Evolutionary conservation across 2,797 vertebrate genomes (phyloP), one percentile per base, ranked within the genome.

Genomic region (Scleropages formosus): DNA sequence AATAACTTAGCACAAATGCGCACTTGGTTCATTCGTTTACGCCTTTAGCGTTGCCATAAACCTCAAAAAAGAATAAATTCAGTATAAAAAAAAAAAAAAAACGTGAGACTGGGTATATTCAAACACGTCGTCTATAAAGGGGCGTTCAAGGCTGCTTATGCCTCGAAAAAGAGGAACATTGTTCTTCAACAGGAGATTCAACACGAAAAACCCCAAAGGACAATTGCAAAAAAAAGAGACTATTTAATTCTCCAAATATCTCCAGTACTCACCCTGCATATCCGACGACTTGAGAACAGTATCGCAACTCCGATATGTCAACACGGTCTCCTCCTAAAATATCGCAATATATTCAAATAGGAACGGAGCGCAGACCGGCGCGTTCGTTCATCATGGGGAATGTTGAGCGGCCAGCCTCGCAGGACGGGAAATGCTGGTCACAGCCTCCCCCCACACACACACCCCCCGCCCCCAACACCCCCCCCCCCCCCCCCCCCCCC

Each of bases 211-310:
- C 12, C 46, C 20, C 24, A 20, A 68, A 44, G 27, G 16, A 39
- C 22, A 49, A 71, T 71, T 22, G 39, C 22, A 20, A 20, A 20
- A 1, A 18, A 56, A 58, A 58, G 56, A 27, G 58, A 20, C 58
- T 26, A 15, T 24, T n/a, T 18, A 31, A n/a, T 31, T 58, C 26
- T 26, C 24, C 68, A 71, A 49, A 71, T 56, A 51, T 58, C 71
- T 26, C 49, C 62, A 62, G 27, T 80, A 91, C 91, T 95, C 90
- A 92, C 90, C 91, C 85, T 74, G 83, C 88, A 93, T 89, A 81
- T 86, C 89, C 90, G 84, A 89, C 87, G 89, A 88, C 82, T 89
- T 83, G 87, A 84, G 88, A 87, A 86, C 89, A 80, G 82, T 84
- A 69, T 64, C 82, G 82, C 79, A 84, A 88, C 85, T 85, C 88